Conservation (phyloP, 2,797 vertebrate species). For the Chaunax sp. region DNA sequence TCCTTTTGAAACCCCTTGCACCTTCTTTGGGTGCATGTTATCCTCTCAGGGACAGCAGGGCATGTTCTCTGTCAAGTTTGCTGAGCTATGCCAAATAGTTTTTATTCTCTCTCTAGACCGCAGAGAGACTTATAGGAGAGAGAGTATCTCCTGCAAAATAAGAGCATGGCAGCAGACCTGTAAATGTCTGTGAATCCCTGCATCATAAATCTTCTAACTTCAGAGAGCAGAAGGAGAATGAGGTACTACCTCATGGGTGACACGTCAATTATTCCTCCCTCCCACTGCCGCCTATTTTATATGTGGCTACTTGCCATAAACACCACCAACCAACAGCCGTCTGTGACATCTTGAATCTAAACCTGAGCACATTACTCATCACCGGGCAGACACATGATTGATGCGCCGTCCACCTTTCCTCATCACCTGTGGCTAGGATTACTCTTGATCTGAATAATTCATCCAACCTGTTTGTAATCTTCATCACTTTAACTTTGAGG, state of each 20-base stretch:
- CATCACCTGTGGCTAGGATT: conserved; percentile 48
- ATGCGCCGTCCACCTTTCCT: conserved; percentile 55
- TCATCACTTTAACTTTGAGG: conserved; percentile 56
- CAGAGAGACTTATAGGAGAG: conserved; percentile 27
- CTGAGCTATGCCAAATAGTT: conserved; percentile 7
- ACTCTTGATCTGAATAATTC: conserved; percentile 68
- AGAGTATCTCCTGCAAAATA: conserved; percentile 46
- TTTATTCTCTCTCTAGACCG: conserved; percentile 23
- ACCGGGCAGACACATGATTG: conserved; percentile 49
- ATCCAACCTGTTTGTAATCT: conserved; percentile 60
- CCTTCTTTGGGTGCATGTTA: neutral
- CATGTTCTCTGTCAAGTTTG: neutral
- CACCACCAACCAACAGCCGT: conserved; percentile 41
- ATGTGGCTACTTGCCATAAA: conserved; percentile 66
- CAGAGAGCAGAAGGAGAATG: conserved; percentile 55
- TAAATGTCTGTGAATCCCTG: conserved; percentile 66
- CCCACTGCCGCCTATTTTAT: conserved; percentile 50
- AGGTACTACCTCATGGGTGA: conserved; percentile 70
- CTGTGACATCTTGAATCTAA: conserved; percentile 46
- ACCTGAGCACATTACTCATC: conserved; percentile 50
- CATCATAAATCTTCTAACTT: conserved; percentile 73
- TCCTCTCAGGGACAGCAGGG: conserved; percentile 6
- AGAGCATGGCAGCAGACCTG: conserved; percentile 41
- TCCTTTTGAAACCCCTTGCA: conserved; percentile 1
- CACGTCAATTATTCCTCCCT: conserved; percentile 72